Base-by-base conservation (phyloP, 2,888 invertebrate genomes). In the Anodontia alba region DNA sequence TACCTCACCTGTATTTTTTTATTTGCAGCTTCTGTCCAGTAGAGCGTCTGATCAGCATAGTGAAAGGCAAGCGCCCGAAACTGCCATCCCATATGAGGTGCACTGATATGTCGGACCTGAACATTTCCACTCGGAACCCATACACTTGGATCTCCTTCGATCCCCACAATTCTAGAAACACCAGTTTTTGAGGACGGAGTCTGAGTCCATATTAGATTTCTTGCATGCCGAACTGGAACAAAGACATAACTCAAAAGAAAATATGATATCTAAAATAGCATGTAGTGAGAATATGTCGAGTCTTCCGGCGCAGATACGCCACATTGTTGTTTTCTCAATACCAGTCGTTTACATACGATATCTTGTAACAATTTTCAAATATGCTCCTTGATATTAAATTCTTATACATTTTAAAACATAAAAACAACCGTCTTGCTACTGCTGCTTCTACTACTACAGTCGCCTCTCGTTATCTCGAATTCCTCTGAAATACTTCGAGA, bases 131-230 rank as follows among this genome's bases (percentile, higher is more conserved):
- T 90, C 10, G 84, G 76, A 0, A 92, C 90, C 93, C 93, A 93
- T n/a, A 84, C 87, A 8, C 87, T 70, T 0, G 93, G 93, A 80
- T 93, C 90, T 0, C 93, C 93, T 70, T 89, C 89, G 20, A 93
- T 92, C 8, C 92, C 91, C 26, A 93, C 92, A 38, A 93, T 88
- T 8, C 92, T 78, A 0, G 93, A 90, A 26, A 91, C 88, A 1
- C 90, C 88, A 7, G 86, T 76, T n/a, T 82, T 79, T 15, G 84
- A 76, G 3, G 86, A 78, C 0, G 91, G 91, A 2, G 87, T 90
- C 85, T 93, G 93, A 0, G 93, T 89, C 93, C 93, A 93, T 67
- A 93, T 89, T 15, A 93, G 80, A 74, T 93, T 93, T 42, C 87
- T 80, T 7, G 89, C 90, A 81, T 93, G 93, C 0, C 88, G 88